A percentile compares a stretch with the other conserved stretches of the same genome.
phyloP scores from a whole-genome alignment of 2,888 invertebrate genomes.

The Nasonovia ribisnigri region DNA sequence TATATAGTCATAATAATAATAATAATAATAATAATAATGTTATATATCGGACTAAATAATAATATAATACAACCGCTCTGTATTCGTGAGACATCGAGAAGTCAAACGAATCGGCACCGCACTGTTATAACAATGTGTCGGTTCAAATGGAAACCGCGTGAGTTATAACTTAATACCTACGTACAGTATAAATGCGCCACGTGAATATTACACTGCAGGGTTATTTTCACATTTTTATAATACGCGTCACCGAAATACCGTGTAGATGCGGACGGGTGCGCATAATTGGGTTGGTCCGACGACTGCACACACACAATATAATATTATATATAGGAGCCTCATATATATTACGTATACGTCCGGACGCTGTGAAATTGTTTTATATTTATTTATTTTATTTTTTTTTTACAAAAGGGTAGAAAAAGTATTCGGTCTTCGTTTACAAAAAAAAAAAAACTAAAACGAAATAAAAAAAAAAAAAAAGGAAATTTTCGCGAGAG shows the following conservation, averaged over 20 bases:
- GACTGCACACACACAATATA: neutral
- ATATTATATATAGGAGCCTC: neutral
- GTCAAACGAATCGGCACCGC: neutral
- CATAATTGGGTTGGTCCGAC: neutral
- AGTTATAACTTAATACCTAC: neutral
- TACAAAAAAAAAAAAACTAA: neutral
- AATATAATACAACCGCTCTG: neutral
- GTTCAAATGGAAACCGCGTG: neutral
- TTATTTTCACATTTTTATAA: neutral
- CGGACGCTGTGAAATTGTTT: neutral
- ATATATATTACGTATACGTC: neutral
- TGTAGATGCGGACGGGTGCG: neutral
- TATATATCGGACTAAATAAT: neutral
- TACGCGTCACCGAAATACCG: neutral
- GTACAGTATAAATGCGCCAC: neutral
- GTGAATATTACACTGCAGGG: neutral
- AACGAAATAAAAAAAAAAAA: neutral
- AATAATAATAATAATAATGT: neutral
- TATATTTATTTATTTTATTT: neutral
- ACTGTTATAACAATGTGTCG: neutral
- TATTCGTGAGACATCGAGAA: neutral
- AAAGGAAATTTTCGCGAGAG: neutral
- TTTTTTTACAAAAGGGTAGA: slow-evolving; percentile 25
- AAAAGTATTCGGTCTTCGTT: slow-evolving; percentile 4
- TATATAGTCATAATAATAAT: neutral